A percentile compares a stretch with the other conserved stretches of the same genome.
Conservation (phyloP, 1,140 invertebrate species). For the Drosophila melanica region DNA sequence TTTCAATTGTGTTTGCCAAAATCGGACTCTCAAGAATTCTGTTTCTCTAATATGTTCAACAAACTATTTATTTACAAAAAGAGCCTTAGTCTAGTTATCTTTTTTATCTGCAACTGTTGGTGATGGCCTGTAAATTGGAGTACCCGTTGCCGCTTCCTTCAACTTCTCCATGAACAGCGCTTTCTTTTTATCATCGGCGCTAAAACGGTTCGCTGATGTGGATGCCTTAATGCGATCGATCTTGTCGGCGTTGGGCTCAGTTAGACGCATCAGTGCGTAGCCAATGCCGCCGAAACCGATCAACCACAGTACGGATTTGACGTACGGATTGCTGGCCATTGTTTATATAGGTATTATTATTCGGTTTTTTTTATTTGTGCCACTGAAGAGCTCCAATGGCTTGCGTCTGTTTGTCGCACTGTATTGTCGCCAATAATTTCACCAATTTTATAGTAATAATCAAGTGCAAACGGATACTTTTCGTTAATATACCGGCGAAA, state of each 20-base stretch:
- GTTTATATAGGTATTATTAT: conserved; percentile 24
- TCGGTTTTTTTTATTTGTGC: conserved; percentile 50
- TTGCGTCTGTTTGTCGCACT: conserved; percentile 85
- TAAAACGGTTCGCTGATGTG: conserved; percentile 9
- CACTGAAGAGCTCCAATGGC: conserved; percentile 84
- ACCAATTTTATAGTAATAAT: conserved; percentile 87
- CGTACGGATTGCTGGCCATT: conserved; percentile 83
- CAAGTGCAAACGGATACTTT: conserved; percentile 86
- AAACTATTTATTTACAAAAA: conserved; percentile 21
- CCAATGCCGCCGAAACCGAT: conserved; percentile 85
- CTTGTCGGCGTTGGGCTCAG: conserved; percentile 85
- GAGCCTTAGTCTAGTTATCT: conserved; percentile 40
- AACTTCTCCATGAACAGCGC: conserved; percentile 70
- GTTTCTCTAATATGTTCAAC: conserved; percentile 42
- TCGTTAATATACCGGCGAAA: conserved; percentile 86
- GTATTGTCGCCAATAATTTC: conserved; percentile 85
- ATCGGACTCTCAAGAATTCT: conserved; percentile 13
- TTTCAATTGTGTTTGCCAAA: too few species aligned
- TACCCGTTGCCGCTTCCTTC: conserved; percentile 62
- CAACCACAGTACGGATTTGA: conserved; percentile 86
- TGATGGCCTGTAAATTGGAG: conserved; percentile 51
- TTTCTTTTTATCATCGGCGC: conserved; percentile 59
- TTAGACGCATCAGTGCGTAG: conserved; percentile 85
- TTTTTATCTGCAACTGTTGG: conserved; percentile 39
- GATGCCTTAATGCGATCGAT: conserved; percentile 84